A percentile compares a stretch with the other conserved stretches of the same genome.
Conservation (phyloP, 2,888 invertebrate species). For the Pheosia tremula region DNA sequence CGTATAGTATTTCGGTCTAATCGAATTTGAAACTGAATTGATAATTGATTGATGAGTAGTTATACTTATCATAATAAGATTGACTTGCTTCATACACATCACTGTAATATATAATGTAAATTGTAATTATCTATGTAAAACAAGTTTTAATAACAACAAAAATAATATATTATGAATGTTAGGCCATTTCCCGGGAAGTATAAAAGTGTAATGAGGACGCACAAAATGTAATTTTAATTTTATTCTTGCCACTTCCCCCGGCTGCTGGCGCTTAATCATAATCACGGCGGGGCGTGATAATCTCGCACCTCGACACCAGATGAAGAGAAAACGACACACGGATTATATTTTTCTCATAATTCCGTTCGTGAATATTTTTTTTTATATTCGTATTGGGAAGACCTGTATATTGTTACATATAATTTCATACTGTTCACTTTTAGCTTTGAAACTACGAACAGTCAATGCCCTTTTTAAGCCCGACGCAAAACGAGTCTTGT, state of each 20-base stretch:
- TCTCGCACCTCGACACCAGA: conserved; percentile 55
- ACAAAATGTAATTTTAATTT: conserved; percentile 70
- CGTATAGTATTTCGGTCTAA: no score
- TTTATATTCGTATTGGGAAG: conserved; percentile 41
- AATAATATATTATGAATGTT: conserved; percentile 21
- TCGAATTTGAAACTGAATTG: no score
- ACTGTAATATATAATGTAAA: neutral
- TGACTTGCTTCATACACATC: neutral
- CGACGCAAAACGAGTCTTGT: no score
- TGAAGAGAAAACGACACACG: conserved; percentile 66
- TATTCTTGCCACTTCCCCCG: conserved; percentile 58
- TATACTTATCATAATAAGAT: no score
- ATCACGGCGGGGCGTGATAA: conserved; percentile 69
- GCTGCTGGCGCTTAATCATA: conserved; percentile 69
- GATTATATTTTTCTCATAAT: conserved; percentile 58
- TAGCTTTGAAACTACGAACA: no score
- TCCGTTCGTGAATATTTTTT: conserved; percentile 48
- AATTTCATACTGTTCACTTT: no score
- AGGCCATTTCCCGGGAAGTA: conserved; percentile 42
- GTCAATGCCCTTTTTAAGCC: no score
- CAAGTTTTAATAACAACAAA: conserved; percentile 9
- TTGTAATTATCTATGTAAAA: no score
- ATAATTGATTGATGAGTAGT: no score
- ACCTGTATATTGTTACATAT: conserved; percentile 2
- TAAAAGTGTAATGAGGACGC: conserved; percentile 56